phyloP scores from a whole-genome alignment of 2,797 vertebrate genomes.

The Okamejei kenojei region DNA sequence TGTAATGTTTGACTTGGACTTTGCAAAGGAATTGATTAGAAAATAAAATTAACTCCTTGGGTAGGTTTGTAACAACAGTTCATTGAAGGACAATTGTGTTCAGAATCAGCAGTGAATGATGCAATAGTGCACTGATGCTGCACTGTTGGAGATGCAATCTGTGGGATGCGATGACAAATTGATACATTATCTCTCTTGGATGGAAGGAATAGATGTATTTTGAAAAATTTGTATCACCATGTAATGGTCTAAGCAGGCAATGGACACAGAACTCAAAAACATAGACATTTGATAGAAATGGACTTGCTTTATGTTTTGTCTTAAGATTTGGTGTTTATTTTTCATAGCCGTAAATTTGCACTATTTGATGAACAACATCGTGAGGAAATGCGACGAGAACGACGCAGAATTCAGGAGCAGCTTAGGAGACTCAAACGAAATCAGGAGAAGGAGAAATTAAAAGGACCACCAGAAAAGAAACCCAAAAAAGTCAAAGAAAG shows the following conservation, averaged over 20 bases:
- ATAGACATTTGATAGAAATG: neutral
- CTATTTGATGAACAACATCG: conserved; percentile 94
- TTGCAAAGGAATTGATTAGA: neutral
- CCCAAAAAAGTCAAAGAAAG: conserved; percentile 94
- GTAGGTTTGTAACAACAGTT: neutral
- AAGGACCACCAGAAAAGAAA: conserved; percentile 94
- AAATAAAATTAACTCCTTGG: neutral
- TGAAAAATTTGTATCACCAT: neutral
- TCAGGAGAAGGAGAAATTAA: conserved; percentile 93
- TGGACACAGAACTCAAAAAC: neutral
- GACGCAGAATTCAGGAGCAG: conserved; percentile 90
- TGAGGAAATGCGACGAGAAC: conserved; percentile 95
- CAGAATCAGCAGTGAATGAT: neutral
- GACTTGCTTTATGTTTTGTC: neutral
- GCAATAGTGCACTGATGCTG: neutral
- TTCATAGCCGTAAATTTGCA: conserved; percentile 82
- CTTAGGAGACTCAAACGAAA: conserved; percentile 86
- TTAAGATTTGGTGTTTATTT: conserved; percentile 39
- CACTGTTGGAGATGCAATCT: neutral
- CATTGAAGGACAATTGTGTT: neutral
- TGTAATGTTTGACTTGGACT: neutral
- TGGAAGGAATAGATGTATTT: neutral
- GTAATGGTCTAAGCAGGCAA: neutral
- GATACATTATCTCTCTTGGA: neutral
- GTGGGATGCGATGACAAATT: neutral